Evolutionary conservation across 2,888 invertebrate genomes (phyloP).

Genomic region (Anodontia alba): DNA sequence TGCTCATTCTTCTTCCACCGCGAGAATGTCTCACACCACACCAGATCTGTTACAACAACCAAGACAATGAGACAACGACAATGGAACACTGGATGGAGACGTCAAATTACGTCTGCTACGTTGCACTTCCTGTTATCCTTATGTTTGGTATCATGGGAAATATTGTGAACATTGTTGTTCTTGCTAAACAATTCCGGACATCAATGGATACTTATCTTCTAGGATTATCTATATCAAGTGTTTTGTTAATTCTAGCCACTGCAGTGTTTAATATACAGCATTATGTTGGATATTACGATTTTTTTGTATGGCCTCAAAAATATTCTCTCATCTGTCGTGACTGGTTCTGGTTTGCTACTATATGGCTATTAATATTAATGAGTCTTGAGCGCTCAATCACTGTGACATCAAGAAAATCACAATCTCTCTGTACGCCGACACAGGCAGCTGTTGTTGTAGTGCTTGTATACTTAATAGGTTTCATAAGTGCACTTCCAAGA

Average conservation of each 20-base stretch:
- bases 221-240: conserved; percentile 75
- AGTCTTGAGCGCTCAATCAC: conserved; percentile 79
- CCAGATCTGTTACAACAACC: conserved; percentile 61
- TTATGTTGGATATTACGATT: conserved; percentile 74
- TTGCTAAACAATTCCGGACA: conserved; percentile 74
- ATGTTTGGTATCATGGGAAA: conserved; percentile 76
- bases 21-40: conserved; percentile 73
- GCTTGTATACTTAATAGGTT: conserved; percentile 79
- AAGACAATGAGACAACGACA: conserved; percentile 40
- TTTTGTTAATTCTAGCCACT: conserved; percentile 72
- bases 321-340: conserved; percentile 78
- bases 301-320: conserved; percentile 75
- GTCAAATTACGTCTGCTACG: conserved; percentile 76
- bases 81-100: conserved; percentile 74
- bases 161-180: conserved; percentile 78
- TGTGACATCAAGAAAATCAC: conserved; percentile 73
- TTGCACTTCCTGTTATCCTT: conserved; percentile 78
- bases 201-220: conserved; percentile 81
- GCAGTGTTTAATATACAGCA: conserved; percentile 73
- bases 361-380: conserved; percentile 82
- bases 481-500: conserved; percentile 81
- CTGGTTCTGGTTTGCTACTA: conserved; percentile 82
- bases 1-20: conserved; percentile 72
- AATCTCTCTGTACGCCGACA: conserved; percentile 73
- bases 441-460: conserved; percentile 79